Conservation (phyloP, 2,797 vertebrate species). For the Poecile montanus region DNA sequence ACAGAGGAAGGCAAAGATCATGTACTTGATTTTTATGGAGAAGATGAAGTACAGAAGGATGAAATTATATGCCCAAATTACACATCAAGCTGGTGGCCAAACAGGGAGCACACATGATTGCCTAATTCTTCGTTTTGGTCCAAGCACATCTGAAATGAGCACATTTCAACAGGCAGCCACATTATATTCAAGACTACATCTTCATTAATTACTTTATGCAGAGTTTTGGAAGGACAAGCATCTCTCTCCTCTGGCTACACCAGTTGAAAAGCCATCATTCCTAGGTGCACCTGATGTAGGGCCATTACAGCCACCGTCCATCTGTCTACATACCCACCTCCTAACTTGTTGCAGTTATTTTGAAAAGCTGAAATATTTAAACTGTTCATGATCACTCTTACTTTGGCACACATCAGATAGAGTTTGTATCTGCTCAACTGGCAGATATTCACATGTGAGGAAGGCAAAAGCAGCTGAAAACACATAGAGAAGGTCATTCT, state of each 20-base stretch:
- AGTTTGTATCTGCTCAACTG: background rate
- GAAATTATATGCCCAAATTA: background rate
- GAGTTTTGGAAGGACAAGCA: background rate
- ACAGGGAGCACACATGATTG: background rate
- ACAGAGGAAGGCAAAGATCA: background rate
- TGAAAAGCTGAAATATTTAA: background rate
- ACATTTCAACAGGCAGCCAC: background rate
- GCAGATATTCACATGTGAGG: background rate
- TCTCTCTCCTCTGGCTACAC: background rate
- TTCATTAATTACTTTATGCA: background rate
- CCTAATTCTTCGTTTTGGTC: background rate
- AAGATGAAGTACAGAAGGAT: background rate
- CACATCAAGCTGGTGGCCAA: background rate
- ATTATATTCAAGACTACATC: background rate
- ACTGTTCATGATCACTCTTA: background rate
- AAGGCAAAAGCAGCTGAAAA: background rate
- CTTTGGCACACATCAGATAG: background rate
- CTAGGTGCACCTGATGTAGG: background rate
- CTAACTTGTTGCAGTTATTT: background rate
- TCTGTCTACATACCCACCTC: background rate
- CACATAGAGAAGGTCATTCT: background rate
- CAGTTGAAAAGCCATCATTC: background rate
- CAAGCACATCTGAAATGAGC: background rate
- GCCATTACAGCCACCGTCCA: background rate
- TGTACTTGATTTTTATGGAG: background rate